Evolutionary conservation across 2,888 invertebrate species (phyloP).

Genomic region (Plagiodera versicolora): DNA sequence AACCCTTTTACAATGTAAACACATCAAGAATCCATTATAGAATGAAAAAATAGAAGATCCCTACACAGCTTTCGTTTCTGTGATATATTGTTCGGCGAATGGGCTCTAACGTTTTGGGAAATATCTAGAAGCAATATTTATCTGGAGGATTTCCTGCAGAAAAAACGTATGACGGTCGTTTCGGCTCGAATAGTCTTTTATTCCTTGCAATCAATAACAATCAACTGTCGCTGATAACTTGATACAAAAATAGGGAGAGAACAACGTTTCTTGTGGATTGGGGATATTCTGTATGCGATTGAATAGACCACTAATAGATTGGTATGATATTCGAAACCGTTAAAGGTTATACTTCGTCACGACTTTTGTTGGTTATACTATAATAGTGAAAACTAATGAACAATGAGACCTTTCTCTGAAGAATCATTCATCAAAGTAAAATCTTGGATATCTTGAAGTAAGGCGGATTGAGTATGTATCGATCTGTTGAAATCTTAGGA

Average conservation of each 20-base stretch:
- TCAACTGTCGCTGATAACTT: constrained; percentile 15
- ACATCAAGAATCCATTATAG: constrained; percentile 24
- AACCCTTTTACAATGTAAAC: constrained; percentile 11
- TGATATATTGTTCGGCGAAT: constrained; percentile 28
- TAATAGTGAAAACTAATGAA: too few species aligned
- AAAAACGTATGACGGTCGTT: constrained; percentile 29
- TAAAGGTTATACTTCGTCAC: too few species aligned
- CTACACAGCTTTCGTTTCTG: constrained; percentile 4
- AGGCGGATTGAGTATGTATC: too few species aligned
- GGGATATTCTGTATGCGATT: background rate
- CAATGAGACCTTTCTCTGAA: too few species aligned
- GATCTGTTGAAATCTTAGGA: too few species aligned
- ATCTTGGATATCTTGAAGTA: too few species aligned
- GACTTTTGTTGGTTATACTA: too few species aligned
- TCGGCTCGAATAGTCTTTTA: constrained; percentile 28
- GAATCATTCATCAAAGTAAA: too few species aligned
- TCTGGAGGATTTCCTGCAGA: constrained; percentile 22
- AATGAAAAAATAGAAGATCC: constrained; percentile 3
- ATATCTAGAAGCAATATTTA: constrained; percentile 32
- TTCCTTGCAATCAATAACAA: constrained; percentile 29
- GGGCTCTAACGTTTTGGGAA: constrained; percentile 29
- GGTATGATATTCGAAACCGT: background rate
- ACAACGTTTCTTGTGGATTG: background rate
- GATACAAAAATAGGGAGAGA: constrained; percentile 8
- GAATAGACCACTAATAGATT: background rate